Conservation (phyloP, 2,797 vertebrate genomes). For the Enteromius fasciolatus region DNA sequence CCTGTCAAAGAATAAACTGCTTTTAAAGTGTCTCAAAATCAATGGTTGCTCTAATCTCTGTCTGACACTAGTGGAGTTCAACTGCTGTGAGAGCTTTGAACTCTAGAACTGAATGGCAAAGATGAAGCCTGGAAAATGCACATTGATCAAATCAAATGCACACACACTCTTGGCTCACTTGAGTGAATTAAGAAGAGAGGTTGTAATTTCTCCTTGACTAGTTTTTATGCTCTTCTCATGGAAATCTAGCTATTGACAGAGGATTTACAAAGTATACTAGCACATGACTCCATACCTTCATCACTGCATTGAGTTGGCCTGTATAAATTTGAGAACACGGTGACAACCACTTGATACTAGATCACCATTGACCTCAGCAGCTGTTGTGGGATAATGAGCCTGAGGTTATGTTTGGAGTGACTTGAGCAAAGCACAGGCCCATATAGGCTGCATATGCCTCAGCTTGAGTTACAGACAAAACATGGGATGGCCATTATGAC, state of each 20-base stretch:
- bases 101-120: slow-evolving; percentile 22
- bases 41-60: slow-evolving; percentile 13
- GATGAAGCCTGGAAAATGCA: slow-evolving; percentile 12
- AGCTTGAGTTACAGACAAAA: slow-evolving; percentile 48
- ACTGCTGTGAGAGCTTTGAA: slow-evolving; percentile 7
- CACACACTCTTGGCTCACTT: not conserved
- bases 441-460: not conserved
- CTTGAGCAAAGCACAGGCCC: slow-evolving; percentile 6
- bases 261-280: not conserved
- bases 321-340: slow-evolving; percentile 27
- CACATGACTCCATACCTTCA: slow-evolving; percentile 5
- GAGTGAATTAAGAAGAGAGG: not conserved
- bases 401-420: slow-evolving; percentile 35
- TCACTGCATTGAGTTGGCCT: not conserved
- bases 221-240: not conserved
- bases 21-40: slow-evolving; percentile 34
- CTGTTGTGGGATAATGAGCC: slow-evolving; percentile 30
- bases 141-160: slow-evolving; percentile 18
- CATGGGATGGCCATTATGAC: not conserved
- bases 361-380: slow-evolving; percentile 18
- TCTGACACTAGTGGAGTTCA: slow-evolving; percentile 14
- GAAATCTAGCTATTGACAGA: not conserved
- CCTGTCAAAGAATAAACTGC: slow-evolving; percentile 2
- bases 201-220: slow-evolving; percentile 10
- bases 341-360: slow-evolving; percentile 41